Conservation (phyloP, 2,113 vertebrate species). For the Verasper variegatus region DNA sequence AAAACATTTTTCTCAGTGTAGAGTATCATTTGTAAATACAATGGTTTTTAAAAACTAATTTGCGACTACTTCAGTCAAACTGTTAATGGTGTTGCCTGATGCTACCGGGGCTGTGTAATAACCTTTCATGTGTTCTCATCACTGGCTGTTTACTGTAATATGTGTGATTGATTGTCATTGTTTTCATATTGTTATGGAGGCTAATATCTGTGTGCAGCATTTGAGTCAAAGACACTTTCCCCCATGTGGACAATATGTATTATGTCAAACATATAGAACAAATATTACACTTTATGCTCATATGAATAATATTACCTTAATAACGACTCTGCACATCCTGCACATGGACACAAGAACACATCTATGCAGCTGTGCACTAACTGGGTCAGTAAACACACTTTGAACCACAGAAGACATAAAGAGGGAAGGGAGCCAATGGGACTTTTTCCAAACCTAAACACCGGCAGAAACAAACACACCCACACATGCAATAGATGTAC, state of each 20-base stretch:
- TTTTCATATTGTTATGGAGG: not conserved
- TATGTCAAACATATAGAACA: not conserved
- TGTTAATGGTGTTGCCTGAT: too few species aligned
- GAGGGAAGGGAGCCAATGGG: slow-evolving; percentile 21
- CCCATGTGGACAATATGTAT: not conserved
- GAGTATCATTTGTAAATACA: too few species aligned
- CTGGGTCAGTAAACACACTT: slow-evolving; percentile 26
- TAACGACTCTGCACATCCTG: not conserved
- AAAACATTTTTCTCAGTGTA: too few species aligned
- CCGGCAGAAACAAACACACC: slow-evolving; percentile 17
- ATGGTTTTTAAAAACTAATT: too few species aligned
- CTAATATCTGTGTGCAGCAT: not conserved
- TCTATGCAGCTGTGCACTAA: slow-evolving; percentile 21
- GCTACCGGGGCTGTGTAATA: too few species aligned
- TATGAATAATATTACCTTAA: not conserved
- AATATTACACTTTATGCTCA: not conserved
- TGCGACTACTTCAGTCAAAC: too few species aligned
- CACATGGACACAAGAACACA: slow-evolving; percentile 15
- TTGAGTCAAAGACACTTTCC: not conserved
- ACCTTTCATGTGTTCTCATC: too few species aligned
- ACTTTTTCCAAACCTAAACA: slow-evolving; percentile 46
- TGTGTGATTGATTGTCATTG: not conserved
- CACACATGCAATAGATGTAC: not conserved
- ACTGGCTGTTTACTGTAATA: too few species aligned
- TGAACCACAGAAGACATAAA: slow-evolving; percentile 18